Evolutionary conservation across 2,797 vertebrate genomes (phyloP).

Genomic region (Meriones psammophilus): DNA sequence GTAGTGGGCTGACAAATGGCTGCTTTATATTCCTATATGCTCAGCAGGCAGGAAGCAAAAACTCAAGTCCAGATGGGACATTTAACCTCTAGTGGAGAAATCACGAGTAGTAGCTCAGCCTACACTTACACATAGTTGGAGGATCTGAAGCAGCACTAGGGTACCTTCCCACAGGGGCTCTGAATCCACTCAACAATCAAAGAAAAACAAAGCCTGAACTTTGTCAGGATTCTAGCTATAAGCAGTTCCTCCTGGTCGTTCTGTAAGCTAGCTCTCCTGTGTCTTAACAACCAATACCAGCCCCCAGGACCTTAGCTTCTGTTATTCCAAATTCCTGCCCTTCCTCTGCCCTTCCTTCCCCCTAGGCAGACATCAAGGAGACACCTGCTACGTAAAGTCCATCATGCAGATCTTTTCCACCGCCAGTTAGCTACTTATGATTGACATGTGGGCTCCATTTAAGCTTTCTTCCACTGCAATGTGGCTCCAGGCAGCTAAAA

Average conservation of each 20-base stretch:
- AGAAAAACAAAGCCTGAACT: slow-evolving; percentile 80
- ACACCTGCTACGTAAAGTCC: background rate
- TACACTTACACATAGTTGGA: slow-evolving; percentile 17
- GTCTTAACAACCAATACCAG: rapidly evolving
- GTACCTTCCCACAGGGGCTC: slow-evolving; percentile 81
- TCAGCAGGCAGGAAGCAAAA: slow-evolving; percentile 41
- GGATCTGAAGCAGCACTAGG: slow-evolving; percentile 39
- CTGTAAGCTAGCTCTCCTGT: background rate
- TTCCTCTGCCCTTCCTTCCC: background rate
- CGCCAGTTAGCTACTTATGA: background rate
- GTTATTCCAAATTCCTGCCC: background rate
- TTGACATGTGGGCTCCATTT: background rate
- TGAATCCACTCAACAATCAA: slow-evolving; percentile 81
- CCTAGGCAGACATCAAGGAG: background rate
- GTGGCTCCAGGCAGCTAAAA: background rate
- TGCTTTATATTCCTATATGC: slow-evolving; percentile 36
- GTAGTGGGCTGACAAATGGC: slow-evolving; percentile 58
- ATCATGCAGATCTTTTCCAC: background rate
- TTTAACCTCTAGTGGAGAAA: slow-evolving; percentile 60
- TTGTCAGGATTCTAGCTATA: slow-evolving; percentile 1
- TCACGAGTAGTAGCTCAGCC: background rate
- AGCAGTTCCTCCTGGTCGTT: slow-evolving; percentile 12
- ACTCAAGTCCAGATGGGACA: slow-evolving; percentile 48
- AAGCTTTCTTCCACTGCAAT: slow-evolving; percentile 16
- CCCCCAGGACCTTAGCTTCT: background rate